Base-by-base conservation (phyloP, 2,888 invertebrate genomes). In the Cephus rjabovi region DNA sequence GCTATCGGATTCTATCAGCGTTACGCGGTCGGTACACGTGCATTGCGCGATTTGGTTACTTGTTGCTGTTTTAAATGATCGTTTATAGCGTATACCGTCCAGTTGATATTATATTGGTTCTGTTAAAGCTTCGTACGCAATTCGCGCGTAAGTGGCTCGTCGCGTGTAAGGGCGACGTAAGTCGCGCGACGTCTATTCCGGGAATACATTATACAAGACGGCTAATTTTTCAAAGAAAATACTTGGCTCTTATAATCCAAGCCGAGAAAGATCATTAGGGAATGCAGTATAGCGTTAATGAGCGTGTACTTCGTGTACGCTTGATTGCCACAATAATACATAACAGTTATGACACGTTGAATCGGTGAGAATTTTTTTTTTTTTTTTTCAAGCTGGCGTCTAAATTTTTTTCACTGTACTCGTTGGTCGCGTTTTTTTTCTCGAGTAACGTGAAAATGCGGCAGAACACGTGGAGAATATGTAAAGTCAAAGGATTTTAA, bases 191-290 rank as follows among this genome's bases (percentile, higher is more conserved):
- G 6, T 56, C 56, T 85, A 86, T 85, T 83, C 82, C 81, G 74
- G 82, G 82, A 82, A 86, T 84, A 79, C 85, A 86, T 86, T 87
- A 86, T 87, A 85, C 84, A 82, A 81, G 81, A 80, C 82, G 84
- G 83, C 85, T 83, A 85, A 87, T 88, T 87, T 75, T 78, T 88
- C 83, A 83, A 80, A 79, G 85, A 82, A 75, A 89, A 86, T 86
- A 89, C 88, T 89, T 88, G 89, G 87, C 85, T 87, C 86, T 86
- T 81, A 87, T 85, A 88, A 88, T 88, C 83, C 75, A 81, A 87
- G 87, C 86, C 87, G 87, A 89, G 87, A 86, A 85, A 86, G 86
- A 87, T 89, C 88, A 88, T 90, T 89, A 89, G 87, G 87, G 85
- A 88, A 89, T 89, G 87, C 88, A 86, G 87, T 83, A 23, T 23